Base-by-base conservation (phyloP, 2,797 vertebrate genomes). In the Nyctibius grandis region DNA sequence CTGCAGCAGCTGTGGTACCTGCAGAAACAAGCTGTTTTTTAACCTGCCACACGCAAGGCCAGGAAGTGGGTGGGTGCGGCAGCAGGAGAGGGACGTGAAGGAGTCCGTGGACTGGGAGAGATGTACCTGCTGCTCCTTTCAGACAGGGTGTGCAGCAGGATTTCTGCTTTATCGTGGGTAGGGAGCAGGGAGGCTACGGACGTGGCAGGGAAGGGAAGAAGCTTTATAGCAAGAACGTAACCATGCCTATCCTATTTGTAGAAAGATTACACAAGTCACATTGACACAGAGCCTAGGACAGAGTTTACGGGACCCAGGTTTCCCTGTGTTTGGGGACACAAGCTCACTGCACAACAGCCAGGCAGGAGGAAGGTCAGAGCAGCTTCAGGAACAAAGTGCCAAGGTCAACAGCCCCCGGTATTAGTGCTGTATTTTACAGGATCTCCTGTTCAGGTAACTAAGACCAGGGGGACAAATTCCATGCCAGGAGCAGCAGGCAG, bases 321-420 rank as follows among this genome's bases (percentile, higher is more conserved):
- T 59, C 51, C 57, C 11, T 1, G 1, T 5, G 5, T 11, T 38
- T 0, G 0, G 36, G 45, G n/a, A 23, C 26, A 26, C 6, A 16
- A 72, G 50, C 40, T 60, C 1, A 0, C 21, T 10, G 38, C 51
- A 25, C 63, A 29, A 2, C 26, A 68, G 21, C 50, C 1, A 0
- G 60, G 56, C 40, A 42, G 60, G 23, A 63, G 65, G 45, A 17
- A 64, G 44, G 61, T 44, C 67, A 11, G 51, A 38, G n/a, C 73
- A 75, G 60, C 56, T 65, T 33, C 72, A 17, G 85, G 47, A 88
- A 5, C 11, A 38, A 10, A 1, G 22, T 9, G 51, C 28, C 31
- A 9, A 34, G 67, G 69, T 60, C 9, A 3, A 25, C 20, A n/a
- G 38, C 33, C 12, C 61, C 47, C 1, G 0, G 12, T 8, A 29